phyloP scores from a whole-genome alignment of 2,113 vertebrate genomes.

The Pelodiscus sinensis region DNA sequence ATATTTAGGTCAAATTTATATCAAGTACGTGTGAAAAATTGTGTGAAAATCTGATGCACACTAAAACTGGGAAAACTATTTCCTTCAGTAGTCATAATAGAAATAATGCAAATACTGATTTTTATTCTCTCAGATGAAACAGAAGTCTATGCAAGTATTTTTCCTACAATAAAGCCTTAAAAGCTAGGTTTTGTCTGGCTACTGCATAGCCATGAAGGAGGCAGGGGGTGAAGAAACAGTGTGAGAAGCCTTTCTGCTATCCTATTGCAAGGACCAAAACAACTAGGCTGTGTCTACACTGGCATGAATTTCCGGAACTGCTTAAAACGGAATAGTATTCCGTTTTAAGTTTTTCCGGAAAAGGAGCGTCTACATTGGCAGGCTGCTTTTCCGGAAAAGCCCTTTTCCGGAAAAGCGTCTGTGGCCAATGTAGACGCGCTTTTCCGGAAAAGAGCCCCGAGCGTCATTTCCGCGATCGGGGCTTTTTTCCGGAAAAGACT shows the following conservation, averaged over 20 bases:
- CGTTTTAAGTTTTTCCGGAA: too few relatives aligned
- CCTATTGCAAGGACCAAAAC: not conserved
- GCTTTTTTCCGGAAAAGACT: too few relatives aligned
- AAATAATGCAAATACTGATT: slow-evolving; percentile 29
- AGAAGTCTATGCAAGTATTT: slow-evolving; percentile 32
- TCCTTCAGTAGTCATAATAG: not conserved
- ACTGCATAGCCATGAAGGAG: not conserved
- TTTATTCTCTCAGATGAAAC: slow-evolving; percentile 31
- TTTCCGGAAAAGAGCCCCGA: too few relatives aligned
- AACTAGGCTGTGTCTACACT: too few relatives aligned
- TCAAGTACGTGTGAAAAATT: not conserved
- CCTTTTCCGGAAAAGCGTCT: too few relatives aligned
- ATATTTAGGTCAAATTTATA: not conserved
- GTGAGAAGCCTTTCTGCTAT: not conserved
- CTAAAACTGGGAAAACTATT: not conserved
- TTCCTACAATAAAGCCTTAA: slow-evolving; percentile 5
- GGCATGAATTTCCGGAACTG: too few relatives aligned
- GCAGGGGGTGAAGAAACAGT: not conserved
- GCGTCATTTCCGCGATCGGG: too few relatives aligned
- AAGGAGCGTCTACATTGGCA: too few relatives aligned
- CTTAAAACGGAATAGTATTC: too few relatives aligned
- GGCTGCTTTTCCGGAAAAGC: too few relatives aligned
- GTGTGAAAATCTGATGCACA: not conserved
- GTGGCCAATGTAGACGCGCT: too few relatives aligned
- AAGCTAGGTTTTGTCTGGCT: slow-evolving; percentile 12